phyloP scores from a whole-genome alignment of 37 sponge, comb jelly and placozoan species.

The Spongilla lacustris region DNA sequence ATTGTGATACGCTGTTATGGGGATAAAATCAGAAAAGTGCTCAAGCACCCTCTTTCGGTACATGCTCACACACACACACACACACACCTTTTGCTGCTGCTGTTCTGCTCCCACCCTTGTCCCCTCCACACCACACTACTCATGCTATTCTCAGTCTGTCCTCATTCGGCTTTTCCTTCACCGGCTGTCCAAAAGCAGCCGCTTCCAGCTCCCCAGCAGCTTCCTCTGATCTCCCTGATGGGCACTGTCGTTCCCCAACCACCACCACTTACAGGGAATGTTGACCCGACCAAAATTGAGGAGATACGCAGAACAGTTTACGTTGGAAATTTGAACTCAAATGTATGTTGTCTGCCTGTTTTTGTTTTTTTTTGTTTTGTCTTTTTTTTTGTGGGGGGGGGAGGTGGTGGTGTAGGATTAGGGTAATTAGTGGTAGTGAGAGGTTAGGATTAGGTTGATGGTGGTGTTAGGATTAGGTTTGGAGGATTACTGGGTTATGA shows the following conservation, averaged over 20 bases:
- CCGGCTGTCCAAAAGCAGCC: not conserved
- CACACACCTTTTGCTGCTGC: not conserved
- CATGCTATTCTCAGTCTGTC: not conserved
- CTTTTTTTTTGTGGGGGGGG: not conserved
- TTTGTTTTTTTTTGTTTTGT: not conserved
- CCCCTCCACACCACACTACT: not conserved
- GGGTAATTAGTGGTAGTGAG: too few species aligned
- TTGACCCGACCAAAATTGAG: conserved; percentile 89
- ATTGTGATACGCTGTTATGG: too few species aligned
- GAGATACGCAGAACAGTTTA: conserved; percentile 93
- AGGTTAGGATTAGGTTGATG: too few species aligned
- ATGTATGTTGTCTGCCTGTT: conserved; percentile 48
- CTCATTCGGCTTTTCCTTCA: not conserved
- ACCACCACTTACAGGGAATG: conserved; percentile 81
- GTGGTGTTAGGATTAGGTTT: too few species aligned
- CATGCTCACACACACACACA: too few species aligned
- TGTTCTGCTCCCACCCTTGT: not conserved
- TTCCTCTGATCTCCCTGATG: conserved; percentile 56
- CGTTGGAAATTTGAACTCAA: conserved; percentile 84
- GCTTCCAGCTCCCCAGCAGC: not conserved
- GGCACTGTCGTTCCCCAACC: conserved; percentile 75
- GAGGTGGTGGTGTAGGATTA: too few species aligned
- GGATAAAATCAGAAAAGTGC: too few species aligned
- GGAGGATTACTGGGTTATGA: too few species aligned
- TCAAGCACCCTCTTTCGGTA: too few species aligned